Percentiles rank a stretch among this genome's conserved stretches.
phyloP scores from a whole-genome alignment of 1,140 invertebrate species.

The Diachasma alloeum region DNA sequence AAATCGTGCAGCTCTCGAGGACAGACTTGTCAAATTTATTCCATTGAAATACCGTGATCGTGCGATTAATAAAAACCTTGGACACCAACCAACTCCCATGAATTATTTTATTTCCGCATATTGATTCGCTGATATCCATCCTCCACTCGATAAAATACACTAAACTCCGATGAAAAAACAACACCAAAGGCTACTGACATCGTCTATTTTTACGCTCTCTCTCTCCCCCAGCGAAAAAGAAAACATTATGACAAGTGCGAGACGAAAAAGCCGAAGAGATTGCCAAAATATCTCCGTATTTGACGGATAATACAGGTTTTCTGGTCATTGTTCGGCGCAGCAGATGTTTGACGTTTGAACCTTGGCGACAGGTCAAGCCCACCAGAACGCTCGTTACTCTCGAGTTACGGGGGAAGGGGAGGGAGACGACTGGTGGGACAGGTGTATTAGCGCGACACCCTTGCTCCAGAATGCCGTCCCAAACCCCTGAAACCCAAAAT shows the following conservation, averaged over 20 bases:
- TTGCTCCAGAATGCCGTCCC: background rate
- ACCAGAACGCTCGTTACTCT: background rate
- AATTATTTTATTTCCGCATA: background rate
- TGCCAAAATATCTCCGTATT: background rate
- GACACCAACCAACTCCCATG: background rate
- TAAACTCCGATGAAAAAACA: background rate
- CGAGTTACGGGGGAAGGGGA: background rate
- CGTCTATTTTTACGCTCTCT: background rate
- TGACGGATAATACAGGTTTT: background rate
- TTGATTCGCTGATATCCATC: background rate
- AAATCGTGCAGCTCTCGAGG: background rate
- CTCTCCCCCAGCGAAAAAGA: background rate
- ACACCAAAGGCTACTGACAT: background rate
- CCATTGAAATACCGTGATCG: background rate
- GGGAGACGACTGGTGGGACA: no score
- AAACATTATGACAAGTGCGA: background rate
- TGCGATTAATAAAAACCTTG: background rate
- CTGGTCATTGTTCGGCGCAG: background rate
- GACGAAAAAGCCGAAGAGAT: background rate
- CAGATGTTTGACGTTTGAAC: constrained; percentile 18
- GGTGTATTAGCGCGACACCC: background rate
- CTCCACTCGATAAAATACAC: background rate
- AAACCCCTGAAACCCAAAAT: background rate
- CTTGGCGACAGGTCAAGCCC: constrained; percentile 15
- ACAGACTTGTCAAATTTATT: background rate